phyloP scores from a whole-genome alignment of 2,888 invertebrate genomes.

The Drosophila fulvimacula region DNA sequence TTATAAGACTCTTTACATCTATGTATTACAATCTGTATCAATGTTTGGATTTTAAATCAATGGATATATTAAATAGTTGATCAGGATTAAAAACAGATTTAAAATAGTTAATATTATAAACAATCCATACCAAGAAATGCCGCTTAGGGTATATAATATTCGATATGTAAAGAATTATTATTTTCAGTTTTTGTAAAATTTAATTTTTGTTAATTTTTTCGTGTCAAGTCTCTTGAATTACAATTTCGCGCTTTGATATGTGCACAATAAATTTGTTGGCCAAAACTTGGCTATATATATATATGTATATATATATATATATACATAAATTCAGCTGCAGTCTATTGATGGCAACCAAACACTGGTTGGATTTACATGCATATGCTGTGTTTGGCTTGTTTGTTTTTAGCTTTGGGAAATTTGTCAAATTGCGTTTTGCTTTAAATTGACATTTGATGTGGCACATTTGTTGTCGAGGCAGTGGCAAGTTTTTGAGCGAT shows the following conservation, averaged over 20 bases:
- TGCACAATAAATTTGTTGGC: constrained; percentile 40
- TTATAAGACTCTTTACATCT: too few relatives aligned
- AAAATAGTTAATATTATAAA: too few relatives aligned
- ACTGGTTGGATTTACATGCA: constrained; percentile 9
- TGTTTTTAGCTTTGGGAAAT: constrained; percentile 32
- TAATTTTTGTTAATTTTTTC: constrained; percentile 12
- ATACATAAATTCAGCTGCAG: constrained; percentile 21
- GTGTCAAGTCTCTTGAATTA: constrained; percentile 27
- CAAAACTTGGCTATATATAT: too few relatives aligned
- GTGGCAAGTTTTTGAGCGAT: constrained; percentile 22
- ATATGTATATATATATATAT: too few relatives aligned
- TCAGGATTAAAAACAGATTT: too few relatives aligned
- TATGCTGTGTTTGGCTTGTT: constrained; percentile 5
- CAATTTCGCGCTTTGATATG: constrained; percentile 38
- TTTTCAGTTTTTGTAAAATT: background rate
- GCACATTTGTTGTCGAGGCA: constrained; percentile 47
- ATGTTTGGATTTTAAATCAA: too few relatives aligned
- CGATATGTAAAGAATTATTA: background rate
- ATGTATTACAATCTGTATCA: too few relatives aligned
- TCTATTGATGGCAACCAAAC: constrained; percentile 19
- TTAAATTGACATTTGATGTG: constrained; percentile 66
- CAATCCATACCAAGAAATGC: too few relatives aligned
- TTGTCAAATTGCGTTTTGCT: constrained; percentile 51
- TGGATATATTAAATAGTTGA: too few relatives aligned
- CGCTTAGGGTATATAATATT: background rate